Evolutionary conservation across 53 echinoderm and acorn worm species (phyloP).

Genomic region (Temnopleurus reevesii): DNA sequence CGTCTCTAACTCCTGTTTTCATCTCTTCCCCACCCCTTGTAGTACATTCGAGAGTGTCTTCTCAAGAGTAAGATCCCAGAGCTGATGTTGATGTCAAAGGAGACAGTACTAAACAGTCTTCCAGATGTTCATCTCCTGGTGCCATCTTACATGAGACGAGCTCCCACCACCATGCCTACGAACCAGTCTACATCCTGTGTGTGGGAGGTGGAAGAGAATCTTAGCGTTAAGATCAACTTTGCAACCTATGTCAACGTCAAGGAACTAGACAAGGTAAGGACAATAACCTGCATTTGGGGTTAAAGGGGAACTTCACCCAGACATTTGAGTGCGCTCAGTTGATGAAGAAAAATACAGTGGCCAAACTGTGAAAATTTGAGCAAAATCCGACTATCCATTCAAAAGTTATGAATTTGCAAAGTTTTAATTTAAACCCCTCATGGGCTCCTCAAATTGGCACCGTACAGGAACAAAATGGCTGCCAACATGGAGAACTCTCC

Average conservation of each 20-base stretch:
- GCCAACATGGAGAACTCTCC: too few relatives aligned
- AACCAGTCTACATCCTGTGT: slow-evolving; percentile 69
- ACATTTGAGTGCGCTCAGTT: too few relatives aligned
- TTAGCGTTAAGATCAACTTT: slow-evolving; percentile 88
- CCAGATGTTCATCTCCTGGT: slow-evolving; percentile 80
- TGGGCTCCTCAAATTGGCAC: too few relatives aligned
- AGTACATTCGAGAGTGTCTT: slow-evolving; percentile 91
- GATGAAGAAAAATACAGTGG: too few relatives aligned
- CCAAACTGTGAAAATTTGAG: too few relatives aligned
- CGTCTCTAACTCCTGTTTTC: not conserved
- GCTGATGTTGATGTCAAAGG: slow-evolving; percentile 97
- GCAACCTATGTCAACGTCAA: slow-evolving; percentile 98
- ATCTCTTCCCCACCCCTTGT: too few relatives aligned
- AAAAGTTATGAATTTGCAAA: too few relatives aligned
- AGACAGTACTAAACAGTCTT: slow-evolving; percentile 87
- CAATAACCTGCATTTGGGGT: too few relatives aligned
- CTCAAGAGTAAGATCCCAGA: slow-evolving; percentile 82
- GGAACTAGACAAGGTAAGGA: slow-evolving; percentile 90
- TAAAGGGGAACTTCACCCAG: not conserved
- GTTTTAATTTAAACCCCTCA: too few relatives aligned
- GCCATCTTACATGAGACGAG: slow-evolving; percentile 94
- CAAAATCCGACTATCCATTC: too few relatives aligned
- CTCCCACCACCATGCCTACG: slow-evolving; percentile 65
- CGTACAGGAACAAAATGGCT: too few relatives aligned
- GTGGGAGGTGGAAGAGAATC: slow-evolving; percentile 79